These are phyloP conservation scores for Cisticola juncidis DNA, from an alignment of 2,113 vertebrate genomes.

Conservation along the genomic window DNA sequence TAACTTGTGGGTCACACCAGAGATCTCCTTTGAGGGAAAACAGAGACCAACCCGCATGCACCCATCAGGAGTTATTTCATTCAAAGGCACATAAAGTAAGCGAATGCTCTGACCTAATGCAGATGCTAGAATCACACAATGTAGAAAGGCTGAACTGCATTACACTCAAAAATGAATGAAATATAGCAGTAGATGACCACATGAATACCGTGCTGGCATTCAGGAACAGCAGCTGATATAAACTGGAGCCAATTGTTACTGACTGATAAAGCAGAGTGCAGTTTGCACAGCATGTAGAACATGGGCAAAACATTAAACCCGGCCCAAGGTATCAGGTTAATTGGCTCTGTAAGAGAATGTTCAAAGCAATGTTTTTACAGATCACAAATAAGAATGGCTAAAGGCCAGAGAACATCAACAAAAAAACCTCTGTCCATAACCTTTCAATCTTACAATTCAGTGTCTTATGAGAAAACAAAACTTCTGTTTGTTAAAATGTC, in stretches of 20 bases:
- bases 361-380: neutral
- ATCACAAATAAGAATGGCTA: neutral
- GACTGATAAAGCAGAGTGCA: neutral
- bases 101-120: neutral
- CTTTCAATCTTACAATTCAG: neutral
- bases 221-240: neutral
- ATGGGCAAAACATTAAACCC: neutral
- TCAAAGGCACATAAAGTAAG: neutral
- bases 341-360: neutral
- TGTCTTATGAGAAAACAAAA: neutral
- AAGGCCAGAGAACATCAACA: neutral
- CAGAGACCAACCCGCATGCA: neutral
- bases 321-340: neutral
- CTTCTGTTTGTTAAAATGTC: neutral
- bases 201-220: neutral
- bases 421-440: rapidly evolving
- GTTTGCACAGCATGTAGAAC: neutral
- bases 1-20: neutral
- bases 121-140: neutral
- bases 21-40: neutral
- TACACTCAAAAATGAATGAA: neutral
- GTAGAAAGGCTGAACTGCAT: neutral
- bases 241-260: neutral
- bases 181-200: neutral
- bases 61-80: neutral